Percentiles rank a stretch among this genome's conserved stretches.
Evolutionary conservation across 2,113 vertebrate genomes (phyloP).

Genomic region (Erpornis zantholeuca): DNA sequence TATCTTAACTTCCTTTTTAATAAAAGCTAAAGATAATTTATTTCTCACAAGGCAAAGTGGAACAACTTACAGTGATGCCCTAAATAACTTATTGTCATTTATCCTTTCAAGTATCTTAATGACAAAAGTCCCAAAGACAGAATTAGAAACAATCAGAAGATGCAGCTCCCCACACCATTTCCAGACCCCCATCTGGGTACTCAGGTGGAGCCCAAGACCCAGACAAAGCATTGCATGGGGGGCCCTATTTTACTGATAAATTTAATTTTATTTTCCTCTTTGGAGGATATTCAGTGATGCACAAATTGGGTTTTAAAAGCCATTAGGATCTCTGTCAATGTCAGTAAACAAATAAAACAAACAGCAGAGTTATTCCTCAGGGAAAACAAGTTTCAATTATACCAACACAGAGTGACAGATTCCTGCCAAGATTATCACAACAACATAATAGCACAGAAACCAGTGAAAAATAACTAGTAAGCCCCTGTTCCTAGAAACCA

Average conservation of each 20-base stretch:
- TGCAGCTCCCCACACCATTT: not conserved
- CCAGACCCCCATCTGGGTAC: not conserved
- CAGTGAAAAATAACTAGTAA: constrained; percentile 54
- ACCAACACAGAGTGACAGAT: constrained; percentile 59
- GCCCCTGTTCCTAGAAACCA: constrained; percentile 15
- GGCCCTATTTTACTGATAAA: constrained; percentile 49
- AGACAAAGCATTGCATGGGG: not conserved
- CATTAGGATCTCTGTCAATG: constrained; percentile 71
- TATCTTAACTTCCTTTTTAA: constrained; percentile 15
- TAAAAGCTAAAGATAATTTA: not conserved
- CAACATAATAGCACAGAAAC: constrained; percentile 56
- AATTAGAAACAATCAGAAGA: not conserved
- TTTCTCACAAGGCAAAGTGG: not conserved
- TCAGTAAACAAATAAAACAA: constrained; percentile 73
- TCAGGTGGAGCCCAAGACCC: not conserved
- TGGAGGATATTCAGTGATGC: constrained; percentile 64
- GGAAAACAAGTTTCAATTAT: constrained; percentile 72
- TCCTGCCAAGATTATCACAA: constrained; percentile 67
- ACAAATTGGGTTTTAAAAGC: constrained; percentile 71
- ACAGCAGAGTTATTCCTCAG: constrained; percentile 60
- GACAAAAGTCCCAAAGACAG: not conserved
- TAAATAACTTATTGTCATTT: not conserved
- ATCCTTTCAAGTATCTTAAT: not conserved
- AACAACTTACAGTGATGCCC: not conserved
- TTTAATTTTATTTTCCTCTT: constrained; percentile 65